Base-by-base conservation (phyloP, 92 coral and sea anemone genomes). In the Parazoanthus swiftii region DNA sequence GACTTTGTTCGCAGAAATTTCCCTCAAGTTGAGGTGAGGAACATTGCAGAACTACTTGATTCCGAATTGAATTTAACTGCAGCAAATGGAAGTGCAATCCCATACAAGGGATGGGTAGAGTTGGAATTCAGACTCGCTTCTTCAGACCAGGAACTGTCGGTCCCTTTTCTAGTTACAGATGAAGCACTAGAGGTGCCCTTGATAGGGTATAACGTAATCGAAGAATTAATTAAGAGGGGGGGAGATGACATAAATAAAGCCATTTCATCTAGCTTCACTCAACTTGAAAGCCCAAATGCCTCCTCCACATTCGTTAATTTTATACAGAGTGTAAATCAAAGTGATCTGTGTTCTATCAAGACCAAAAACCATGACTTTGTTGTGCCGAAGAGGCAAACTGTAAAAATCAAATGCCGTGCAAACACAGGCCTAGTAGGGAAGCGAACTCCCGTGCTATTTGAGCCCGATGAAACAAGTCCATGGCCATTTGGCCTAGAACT, bases 401-500 rank as follows among this genome's bases (percentile, higher is more conserved):
- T 37, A 16, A 88, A 73, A 74, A 80, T 91, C 56, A 56, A 84
- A 26, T 91, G 89, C 63, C 81, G 84, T 29, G 93, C 89, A 35
- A 76, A 85, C 38, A 88, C 86, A 18, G 91, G 89, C 23, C 91
- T 91, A 3, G 63, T 91, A 73, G 91, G 16, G 46, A 85, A 76
- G 71, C 5, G 51, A 2, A 86, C 81, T 14, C 90, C 85, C 7
- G 90, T 81, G 5, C 90, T 90, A 20, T 91, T 91, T 63, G 91
- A 91, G 76, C 93, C 93, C 10, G 93, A 85, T 85, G 91, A 88
- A 56, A 23, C 82, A 16, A 68, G n/a, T 54, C 77, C 84, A 78
- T 78, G 88, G 82, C 93, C 93, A 43, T 46, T 37, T 79, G 89
- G 89, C 71, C 78, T 91, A 26, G 93, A 88, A 58, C 37, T 88